These are phyloP conservation scores for Caradrina kadenii DNA, from an alignment of 2,888 invertebrate species.

Conservation along the genomic window DNA sequence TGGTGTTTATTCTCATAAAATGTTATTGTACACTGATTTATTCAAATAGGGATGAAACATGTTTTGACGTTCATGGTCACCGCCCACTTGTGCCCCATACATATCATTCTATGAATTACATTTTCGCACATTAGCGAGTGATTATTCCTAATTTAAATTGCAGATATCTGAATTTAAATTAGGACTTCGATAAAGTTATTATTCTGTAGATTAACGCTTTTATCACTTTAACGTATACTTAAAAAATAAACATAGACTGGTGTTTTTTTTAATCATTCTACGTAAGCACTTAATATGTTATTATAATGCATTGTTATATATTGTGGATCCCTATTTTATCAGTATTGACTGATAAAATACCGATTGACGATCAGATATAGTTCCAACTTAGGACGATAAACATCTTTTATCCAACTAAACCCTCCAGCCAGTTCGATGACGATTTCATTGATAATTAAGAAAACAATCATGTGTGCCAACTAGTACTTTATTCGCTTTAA, in stretches of 20 bases:
- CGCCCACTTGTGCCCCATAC: too few relatives aligned
- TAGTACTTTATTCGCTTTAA: slow-evolving; percentile 17
- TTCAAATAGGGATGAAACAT: too few relatives aligned
- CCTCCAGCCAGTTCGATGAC: background rate
- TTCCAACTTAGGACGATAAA: slow-evolving; percentile 15
- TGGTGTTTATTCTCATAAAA: too few relatives aligned
- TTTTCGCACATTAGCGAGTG: too few relatives aligned
- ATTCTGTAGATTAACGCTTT: slow-evolving; percentile 3
- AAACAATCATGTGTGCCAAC: slow-evolving; percentile 15
- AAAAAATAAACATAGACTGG: background rate
- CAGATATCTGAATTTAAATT: background rate
- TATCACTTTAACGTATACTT: slow-evolving; percentile 14
- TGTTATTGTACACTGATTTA: too few relatives aligned
- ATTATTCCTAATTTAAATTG: background rate
- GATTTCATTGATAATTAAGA: slow-evolving; percentile 24
- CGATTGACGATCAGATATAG: slow-evolving; percentile 22
- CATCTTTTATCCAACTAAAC: slow-evolving; percentile 4
- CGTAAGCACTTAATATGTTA: slow-evolving; percentile 9
- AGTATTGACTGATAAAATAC: slow-evolving; percentile 16
- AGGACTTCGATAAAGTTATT: slow-evolving; percentile 3
- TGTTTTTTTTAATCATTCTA: slow-evolving; percentile 6
- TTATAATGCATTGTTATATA: background rate
- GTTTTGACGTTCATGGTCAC: too few relatives aligned
- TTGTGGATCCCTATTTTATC: background rate
- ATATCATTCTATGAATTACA: too few relatives aligned